These are phyloP conservation scores for Parapristionchus giblindavisi DNA, from an alignment of 2,888 invertebrate genomes.

Conservation along the genomic window DNA sequence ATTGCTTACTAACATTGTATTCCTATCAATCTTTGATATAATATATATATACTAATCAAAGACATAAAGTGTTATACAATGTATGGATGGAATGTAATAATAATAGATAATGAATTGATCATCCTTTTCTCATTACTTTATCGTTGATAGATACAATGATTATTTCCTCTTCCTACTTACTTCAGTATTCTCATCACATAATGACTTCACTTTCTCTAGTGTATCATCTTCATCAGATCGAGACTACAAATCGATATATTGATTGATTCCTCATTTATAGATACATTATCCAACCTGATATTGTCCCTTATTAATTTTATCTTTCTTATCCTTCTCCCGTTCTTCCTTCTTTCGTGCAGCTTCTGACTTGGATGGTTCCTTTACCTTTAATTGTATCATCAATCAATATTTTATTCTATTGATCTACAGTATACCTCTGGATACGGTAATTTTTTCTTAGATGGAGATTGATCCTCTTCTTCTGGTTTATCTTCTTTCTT, in stretches of 20 bases:
- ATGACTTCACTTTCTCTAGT: neutral
- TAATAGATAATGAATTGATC: neutral
- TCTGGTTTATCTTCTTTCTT: too few relatives aligned
- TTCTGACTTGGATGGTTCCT: slow-evolving; percentile 21
- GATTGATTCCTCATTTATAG: too few relatives aligned
- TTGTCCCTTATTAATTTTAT: slow-evolving; percentile 12
- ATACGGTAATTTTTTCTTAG: neutral
- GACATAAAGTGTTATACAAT: too few relatives aligned
- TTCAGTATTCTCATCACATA: slow-evolving; percentile 1
- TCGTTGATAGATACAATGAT: neutral
- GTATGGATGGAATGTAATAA: too few relatives aligned
- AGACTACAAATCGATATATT: neutral
- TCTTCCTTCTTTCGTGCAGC: neutral
- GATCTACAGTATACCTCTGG: slow-evolving; percentile 1
- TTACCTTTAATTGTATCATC: slow-evolving; percentile 2
- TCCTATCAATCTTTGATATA: too few relatives aligned
- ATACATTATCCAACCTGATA: slow-evolving; percentile 26
- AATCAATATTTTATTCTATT: slow-evolving; percentile 7
- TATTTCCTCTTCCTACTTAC: slow-evolving; percentile 9
- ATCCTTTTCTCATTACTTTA: neutral
- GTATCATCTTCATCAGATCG: slow-evolving; percentile 5
- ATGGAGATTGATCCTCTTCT: neutral
- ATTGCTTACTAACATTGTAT: too few relatives aligned
- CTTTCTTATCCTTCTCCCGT: slow-evolving; percentile 18
- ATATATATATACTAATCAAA: too few relatives aligned